Conservation (phyloP, 2,113 vertebrate genomes). For the Miniopterus natalensis region DNA sequence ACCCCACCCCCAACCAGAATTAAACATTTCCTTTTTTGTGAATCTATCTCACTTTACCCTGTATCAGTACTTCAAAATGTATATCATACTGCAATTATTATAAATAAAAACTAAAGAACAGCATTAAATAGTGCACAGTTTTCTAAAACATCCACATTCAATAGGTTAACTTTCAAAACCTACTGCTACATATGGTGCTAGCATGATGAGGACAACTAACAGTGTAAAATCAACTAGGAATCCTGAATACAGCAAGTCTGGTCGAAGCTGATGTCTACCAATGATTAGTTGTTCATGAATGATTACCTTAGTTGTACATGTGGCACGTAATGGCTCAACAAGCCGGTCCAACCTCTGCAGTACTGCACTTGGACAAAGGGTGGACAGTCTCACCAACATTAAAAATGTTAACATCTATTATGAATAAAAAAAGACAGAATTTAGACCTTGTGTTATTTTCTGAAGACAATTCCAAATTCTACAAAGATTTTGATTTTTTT, state of each 20-base stretch:
- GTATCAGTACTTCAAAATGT: not conserved
- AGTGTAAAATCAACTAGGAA: not conserved
- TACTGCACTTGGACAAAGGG: constrained; percentile 97
- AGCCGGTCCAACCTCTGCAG: constrained; percentile 98
- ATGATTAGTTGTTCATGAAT: not conserved
- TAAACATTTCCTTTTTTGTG: not conserved
- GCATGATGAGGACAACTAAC: not conserved
- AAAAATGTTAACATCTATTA: constrained; percentile 98
- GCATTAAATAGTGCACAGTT: not conserved
- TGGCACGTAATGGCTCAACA: constrained; percentile 97
- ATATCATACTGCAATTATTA: not conserved
- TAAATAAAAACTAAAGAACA: not conserved
- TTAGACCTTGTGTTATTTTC: not conserved
- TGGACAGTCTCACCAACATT: constrained; percentile 97
- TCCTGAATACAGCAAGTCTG: not conserved
- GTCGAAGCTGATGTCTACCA: not conserved
- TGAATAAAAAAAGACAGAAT: constrained; percentile 48
- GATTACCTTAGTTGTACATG: constrained; percentile 95
- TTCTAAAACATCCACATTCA: constrained; percentile 17
- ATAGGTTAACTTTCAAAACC: constrained; percentile 13
- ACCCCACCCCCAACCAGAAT: not conserved
- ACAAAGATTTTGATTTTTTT: too few relatives aligned
- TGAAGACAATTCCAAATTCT: constrained; percentile 32
- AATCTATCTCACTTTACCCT: not conserved
- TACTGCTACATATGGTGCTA: not conserved